Percentiles rank a stretch among this genome's conserved stretches.
Evolutionary conservation across 2,113 vertebrate species (phyloP).

Genomic region (Tylochromis polylepis): DNA sequence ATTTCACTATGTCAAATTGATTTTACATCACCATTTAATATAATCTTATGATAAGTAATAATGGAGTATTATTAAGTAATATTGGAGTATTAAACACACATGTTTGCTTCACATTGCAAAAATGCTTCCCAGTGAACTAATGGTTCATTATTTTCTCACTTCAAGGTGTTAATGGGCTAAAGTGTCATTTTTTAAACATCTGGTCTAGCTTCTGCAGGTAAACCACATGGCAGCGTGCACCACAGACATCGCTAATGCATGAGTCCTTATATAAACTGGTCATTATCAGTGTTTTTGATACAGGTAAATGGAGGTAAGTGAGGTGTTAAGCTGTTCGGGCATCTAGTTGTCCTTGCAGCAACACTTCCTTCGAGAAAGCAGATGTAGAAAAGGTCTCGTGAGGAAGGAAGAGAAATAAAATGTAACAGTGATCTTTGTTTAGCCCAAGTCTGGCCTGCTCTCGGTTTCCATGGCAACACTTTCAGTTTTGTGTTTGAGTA

Average conservation of each 20-base stretch:
- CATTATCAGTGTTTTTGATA: not conserved
- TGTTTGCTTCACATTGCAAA: not conserved
- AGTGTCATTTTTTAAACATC: not conserved
- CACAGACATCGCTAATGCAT: conserved; percentile 9
- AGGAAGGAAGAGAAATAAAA: not conserved
- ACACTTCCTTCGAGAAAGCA: not conserved
- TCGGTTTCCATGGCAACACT: conserved; percentile 49
- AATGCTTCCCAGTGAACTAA: not conserved
- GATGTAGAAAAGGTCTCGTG: not conserved
- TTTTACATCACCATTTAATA: not conserved
- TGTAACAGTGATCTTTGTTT: conserved; percentile 7
- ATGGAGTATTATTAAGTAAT: not conserved
- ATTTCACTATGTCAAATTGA: not conserved
- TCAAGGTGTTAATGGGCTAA: not conserved
- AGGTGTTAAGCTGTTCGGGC: conserved; percentile 16
- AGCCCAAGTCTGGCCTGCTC: conserved; percentile 18
- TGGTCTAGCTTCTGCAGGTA: not conserved
- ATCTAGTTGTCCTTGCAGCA: not conserved
- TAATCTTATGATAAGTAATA: not conserved
- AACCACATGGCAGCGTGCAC: not conserved
- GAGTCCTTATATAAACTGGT: conserved; percentile 20
- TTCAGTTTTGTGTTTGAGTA: conserved; percentile 23
- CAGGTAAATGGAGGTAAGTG: conserved; percentile 24
- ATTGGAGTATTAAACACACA: not conserved
- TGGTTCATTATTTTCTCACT: not conserved